These are phyloP conservation scores for Sisyra nigra DNA, from an alignment of 2,888 invertebrate genomes.

Conservation along the genomic window DNA sequence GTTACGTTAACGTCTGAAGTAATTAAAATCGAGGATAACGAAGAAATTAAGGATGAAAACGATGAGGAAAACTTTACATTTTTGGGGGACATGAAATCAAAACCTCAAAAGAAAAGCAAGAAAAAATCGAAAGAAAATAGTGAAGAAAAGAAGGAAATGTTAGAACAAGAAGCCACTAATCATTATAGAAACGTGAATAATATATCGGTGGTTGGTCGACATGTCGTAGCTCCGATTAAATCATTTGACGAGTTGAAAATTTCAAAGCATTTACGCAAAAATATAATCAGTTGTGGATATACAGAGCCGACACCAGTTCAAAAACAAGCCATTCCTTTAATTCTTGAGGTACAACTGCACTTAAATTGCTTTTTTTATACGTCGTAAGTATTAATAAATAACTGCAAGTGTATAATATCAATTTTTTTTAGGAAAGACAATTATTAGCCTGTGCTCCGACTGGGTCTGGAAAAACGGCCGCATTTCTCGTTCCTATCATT, in stretches of 20 bases:
- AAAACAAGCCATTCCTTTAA: constrained; percentile 81
- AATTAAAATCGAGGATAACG: constrained; percentile 6
- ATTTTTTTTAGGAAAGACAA: constrained; percentile 45
- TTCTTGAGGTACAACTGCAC: constrained; percentile 60
- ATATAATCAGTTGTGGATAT: constrained; percentile 54
- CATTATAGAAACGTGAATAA: constrained; percentile 56
- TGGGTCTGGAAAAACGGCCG: constrained; percentile 93
- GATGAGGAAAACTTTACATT: constrained; percentile 10
- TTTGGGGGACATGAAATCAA: constrained; percentile 10
- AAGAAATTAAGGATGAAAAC: constrained; percentile 9
- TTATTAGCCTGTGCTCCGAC: constrained; percentile 92
- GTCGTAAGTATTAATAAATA: neutral
- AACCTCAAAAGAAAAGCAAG: constrained; percentile 13
- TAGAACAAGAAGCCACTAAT: constrained; percentile 42
- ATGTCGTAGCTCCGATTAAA: constrained; percentile 59
- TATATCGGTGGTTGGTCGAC: constrained; percentile 64
- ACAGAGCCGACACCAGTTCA: constrained; percentile 74
- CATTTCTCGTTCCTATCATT: constrained; percentile 81
- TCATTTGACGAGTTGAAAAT: constrained; percentile 53
- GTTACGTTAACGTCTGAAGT: too few relatives aligned
- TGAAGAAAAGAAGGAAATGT: constrained; percentile 27
- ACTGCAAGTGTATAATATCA: constrained; percentile 9
- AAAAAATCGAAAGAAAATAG: constrained; percentile 24
- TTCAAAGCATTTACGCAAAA: constrained; percentile 42
- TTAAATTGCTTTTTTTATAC: too few relatives aligned